A percentile compares a stretch with the other conserved stretches of the same genome.
phyloP scores from a whole-genome alignment of 2,113 vertebrate genomes.

The Colaptes auratus region DNA sequence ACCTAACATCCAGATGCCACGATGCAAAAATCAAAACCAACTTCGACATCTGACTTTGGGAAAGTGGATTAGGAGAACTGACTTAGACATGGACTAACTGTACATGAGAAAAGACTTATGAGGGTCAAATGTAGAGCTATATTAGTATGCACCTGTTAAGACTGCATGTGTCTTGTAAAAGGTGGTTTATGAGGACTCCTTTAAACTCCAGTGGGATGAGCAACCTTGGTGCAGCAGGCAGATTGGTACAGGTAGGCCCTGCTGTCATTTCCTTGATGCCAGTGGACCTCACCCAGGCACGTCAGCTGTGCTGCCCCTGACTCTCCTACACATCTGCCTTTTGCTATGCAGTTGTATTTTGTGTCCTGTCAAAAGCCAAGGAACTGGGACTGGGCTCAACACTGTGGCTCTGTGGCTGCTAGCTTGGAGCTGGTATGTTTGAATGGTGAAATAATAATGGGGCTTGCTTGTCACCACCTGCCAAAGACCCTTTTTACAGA shows the following conservation, averaged over 20 bases:
- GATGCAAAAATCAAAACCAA: neutral
- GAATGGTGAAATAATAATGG: neutral
- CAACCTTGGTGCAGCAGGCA: neutral
- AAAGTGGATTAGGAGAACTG: neutral
- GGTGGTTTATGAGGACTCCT: neutral
- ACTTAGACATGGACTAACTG: neutral
- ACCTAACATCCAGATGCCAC: neutral
- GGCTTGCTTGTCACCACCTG: neutral
- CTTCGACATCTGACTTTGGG: neutral
- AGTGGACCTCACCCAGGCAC: neutral
- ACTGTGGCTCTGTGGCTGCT: neutral
- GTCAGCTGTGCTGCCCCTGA: neutral
- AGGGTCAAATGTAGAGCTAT: neutral
- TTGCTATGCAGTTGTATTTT: neutral
- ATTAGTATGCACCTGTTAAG: neutral
- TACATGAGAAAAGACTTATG: fast-evolving
- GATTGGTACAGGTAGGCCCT: neutral
- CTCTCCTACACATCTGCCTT: neutral
- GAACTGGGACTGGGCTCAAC: neutral
- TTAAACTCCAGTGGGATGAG: neutral
- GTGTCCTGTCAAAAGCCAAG: neutral
- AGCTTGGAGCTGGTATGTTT: neutral
- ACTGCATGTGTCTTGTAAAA: neutral
- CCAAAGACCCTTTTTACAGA: neutral
- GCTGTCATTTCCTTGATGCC: neutral